Evolutionary conservation across 1,140 invertebrate species (phyloP), one percentile per base, ranked within the genome.

Genomic region (Meloidogyne hapla): DNA sequence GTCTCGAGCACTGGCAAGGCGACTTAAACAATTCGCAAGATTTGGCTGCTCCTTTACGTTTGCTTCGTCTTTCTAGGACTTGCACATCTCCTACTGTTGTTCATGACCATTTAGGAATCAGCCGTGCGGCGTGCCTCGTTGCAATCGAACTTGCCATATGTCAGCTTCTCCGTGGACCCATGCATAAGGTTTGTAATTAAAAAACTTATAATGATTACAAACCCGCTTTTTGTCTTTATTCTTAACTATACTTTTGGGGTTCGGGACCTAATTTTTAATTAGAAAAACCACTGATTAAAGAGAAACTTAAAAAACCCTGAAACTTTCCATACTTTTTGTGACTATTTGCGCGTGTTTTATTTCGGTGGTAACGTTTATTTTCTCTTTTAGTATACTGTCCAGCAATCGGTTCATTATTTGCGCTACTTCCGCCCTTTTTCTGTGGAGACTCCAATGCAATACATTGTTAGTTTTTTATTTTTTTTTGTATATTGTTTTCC

Each of bases 371-470:
- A 25, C 21, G 26, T 33, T 15, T 67, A 25, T 26, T 26, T 62
- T 38, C 18, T 40, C n/a, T 65, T 86, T 68, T 61, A 85, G 86
- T 74, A 86, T 64, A 48, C 76, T 18, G 84, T 85, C 13, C 85
- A 85, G 65, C 67, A 68, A 12, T 73, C 85, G 12, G 81, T 87
- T 15, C 85, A 87, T 68, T 85, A 77, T 74, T 71, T 85, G 6
- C 82, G 84, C 13, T 81, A 79, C 0, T 77, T 71, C 38, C 85
- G 84, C 15, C 69, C 84, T n/a, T 85, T 85, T 64, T 67, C 81
- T 18, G 71, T 85, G 40, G 84, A 85, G 73, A 85, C 84, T 21
- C 84, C 84, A 26, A 86, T 85, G 86, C 84, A 85, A 68, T 84
- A 87, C 65, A 79, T 84, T 26, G 70, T 70, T 15, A 3, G 28